Evolutionary conservation across 2,113 vertebrate species (phyloP).

Genomic region (Trogon surrucura): DNA sequence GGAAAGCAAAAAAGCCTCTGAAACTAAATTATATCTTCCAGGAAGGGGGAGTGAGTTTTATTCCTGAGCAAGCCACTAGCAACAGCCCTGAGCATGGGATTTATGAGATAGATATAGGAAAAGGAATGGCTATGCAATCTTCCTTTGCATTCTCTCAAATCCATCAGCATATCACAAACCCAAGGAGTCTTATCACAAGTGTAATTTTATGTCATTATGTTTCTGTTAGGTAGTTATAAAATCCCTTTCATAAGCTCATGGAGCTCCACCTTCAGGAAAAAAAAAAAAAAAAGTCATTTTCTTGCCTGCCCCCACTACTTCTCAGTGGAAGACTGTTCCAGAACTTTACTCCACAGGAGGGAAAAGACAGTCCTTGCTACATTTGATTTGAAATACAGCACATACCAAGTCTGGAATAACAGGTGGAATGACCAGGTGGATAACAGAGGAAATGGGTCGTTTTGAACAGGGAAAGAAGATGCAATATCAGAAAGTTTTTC

Average conservation of each 20-base stretch:
- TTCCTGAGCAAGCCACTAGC: not conserved
- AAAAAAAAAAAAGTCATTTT: not conserved
- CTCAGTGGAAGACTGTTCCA: not conserved
- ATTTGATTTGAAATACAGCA: not conserved
- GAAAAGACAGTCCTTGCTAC: not conserved
- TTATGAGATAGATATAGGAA: not conserved
- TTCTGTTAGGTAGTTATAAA: not conserved
- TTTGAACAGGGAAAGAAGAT: not conserved
- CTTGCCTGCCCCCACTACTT: not conserved
- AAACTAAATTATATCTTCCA: not conserved
- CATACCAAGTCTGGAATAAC: not conserved
- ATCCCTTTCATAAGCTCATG: not conserved
- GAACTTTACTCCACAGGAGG: not conserved
- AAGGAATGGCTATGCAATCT: not conserved
- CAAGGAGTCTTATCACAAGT: constrained; percentile 19
- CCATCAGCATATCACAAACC: not conserved
- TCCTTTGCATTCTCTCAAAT: not conserved
- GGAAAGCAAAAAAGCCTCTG: not conserved
- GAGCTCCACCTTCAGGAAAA: not conserved
- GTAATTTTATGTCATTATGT: not conserved
- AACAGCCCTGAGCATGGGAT: constrained; percentile 27
- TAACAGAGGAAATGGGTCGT: not conserved
- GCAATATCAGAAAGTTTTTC: not conserved
- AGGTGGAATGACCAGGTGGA: not conserved
- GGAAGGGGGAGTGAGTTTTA: not conserved